Evolutionary conservation across 2,797 vertebrate genomes (phyloP), one percentile per base, ranked within the genome.

Genomic region (Halcyon chelicuti): DNA sequence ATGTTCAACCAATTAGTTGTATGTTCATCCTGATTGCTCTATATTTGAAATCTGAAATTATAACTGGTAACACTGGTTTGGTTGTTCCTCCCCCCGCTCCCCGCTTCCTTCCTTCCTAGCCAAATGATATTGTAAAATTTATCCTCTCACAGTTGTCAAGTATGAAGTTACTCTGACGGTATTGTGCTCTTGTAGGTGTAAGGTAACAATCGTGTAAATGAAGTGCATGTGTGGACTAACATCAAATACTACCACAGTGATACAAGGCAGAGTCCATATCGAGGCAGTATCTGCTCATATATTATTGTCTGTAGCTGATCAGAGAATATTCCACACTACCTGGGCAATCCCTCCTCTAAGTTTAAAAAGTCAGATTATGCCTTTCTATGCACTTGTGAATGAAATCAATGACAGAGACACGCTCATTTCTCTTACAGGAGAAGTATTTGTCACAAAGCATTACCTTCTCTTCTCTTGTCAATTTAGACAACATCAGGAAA

Each of bases 391-490:
- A 25, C 11, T 71, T 72, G 16, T 79, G 65, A 87, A 65, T 39
- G 40, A 77, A 80, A 68, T 49, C 52, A 46, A 11, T 49, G 68
- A 49, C 28, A 40, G 51, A 51, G 23, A 46, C 26, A 2, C 55
- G 12, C 28, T 78, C 20, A 46, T 83, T 49, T 88, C 70, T 85
- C 8, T 72, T 72, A 33, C 6, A 31, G n/a, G 31, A 66, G 21
- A 81, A 71, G 7, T 65, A 61, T 73, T 85, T 96, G 71, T 72
- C 51, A 55, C 17, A 46, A 63, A 52, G 10, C 28, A 35, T 76
- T 85, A 58, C n/a, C 35, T 74, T 78, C 12, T 94, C 84, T 91
- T 85, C 72, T 80, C n/a, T 23, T 94, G 49, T 57, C 39, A 55
- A 2, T 26, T 86, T 66, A 44, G 67, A 42, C 12, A 60, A 79